phyloP scores from a whole-genome alignment of 2,797 vertebrate genomes.

The Crypturellus tataupa region DNA sequence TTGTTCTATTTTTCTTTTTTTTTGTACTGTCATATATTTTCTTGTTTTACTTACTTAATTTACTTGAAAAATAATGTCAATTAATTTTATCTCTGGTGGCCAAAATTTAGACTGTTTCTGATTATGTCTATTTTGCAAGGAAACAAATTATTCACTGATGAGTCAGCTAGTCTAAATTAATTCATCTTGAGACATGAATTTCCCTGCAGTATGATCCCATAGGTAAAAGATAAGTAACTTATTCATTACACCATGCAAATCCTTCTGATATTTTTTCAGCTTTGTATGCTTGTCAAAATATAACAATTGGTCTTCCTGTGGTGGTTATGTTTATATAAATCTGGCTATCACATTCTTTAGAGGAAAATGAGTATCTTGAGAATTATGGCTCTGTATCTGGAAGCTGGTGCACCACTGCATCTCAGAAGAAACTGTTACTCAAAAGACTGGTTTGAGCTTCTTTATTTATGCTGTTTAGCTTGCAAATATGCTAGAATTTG shows the following conservation, averaged over 20 bases:
- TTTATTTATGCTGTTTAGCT: background rate
- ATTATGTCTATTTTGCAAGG: slow-evolving; percentile 1
- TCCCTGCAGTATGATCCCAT: background rate
- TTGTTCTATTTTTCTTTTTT: background rate
- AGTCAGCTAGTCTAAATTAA: slow-evolving; percentile 9
- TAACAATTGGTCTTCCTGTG: background rate
- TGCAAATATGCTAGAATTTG: background rate
- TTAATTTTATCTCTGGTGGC: background rate
- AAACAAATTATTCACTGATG: slow-evolving; percentile 12
- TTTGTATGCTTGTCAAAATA: background rate
- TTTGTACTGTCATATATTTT: background rate
- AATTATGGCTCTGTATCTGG: background rate
- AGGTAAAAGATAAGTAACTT: background rate
- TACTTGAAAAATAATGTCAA: background rate
- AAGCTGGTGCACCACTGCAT: background rate
- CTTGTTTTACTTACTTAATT: background rate
- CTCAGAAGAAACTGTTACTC: background rate
- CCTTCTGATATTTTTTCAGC: background rate
- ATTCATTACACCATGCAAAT: background rate
- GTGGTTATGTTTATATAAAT: background rate
- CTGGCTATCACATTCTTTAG: background rate
- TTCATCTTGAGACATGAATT: background rate
- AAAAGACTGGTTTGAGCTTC: background rate
- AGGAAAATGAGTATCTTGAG: background rate
- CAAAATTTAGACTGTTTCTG: background rate